Conservation (phyloP, 2,797 vertebrate species). For the Bothrops alternatus region DNA sequence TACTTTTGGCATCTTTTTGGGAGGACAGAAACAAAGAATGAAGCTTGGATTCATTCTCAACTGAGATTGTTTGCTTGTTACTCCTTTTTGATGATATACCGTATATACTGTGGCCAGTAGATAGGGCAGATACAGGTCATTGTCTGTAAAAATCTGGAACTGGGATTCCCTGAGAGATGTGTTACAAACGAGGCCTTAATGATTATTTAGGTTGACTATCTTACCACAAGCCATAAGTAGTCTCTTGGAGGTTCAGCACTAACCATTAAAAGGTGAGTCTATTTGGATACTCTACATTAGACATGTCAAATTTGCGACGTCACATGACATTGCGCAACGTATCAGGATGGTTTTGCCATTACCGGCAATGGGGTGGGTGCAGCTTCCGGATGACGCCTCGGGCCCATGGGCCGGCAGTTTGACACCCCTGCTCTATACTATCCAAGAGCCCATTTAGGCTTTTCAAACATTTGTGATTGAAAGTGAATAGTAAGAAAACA, state of each 20-base stretch:
- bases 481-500: neutral
- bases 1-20: neutral
- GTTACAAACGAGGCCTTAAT: neutral
- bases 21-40: neutral
- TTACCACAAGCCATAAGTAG: neutral
- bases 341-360: too few species aligned
- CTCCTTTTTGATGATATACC: neutral
- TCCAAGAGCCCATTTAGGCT: neutral
- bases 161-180: neutral
- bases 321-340: too few species aligned
- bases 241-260: neutral
- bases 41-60: neutral
- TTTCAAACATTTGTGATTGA: neutral
- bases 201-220: neutral
- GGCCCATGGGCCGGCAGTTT: too few species aligned
- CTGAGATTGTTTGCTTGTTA: neutral
- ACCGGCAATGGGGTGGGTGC: too few species aligned
- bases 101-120: neutral
- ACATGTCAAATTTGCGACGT: too few species aligned
- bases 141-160: neutral
- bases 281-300: neutral
- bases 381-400: too few species aligned
- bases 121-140: neutral
- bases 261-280: neutral
- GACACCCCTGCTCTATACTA: neutral